These are phyloP conservation scores for Hyaena hyaena DNA, from an alignment of 2,113 vertebrate species.

Conservation along the genomic window DNA sequence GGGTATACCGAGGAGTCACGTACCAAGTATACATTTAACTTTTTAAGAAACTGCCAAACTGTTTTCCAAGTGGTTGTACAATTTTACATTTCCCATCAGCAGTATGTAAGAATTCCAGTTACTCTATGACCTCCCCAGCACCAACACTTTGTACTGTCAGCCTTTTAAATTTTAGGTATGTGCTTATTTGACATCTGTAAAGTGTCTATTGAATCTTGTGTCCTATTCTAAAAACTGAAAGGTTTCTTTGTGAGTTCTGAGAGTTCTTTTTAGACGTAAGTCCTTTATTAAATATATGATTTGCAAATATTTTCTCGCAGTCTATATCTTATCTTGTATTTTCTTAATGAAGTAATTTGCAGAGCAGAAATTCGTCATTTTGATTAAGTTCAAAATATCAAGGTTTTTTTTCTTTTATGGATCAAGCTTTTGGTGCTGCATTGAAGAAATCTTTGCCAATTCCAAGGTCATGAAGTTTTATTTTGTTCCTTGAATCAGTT, in stretches of 20 bases:
- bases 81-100: neutral
- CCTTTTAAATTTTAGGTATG: neutral
- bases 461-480: neutral
- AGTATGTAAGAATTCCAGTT: neutral
- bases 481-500: neutral
- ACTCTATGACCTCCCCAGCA: neutral
- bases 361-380: neutral
- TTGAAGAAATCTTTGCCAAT: neutral
- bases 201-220: neutral
- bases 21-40: neutral
- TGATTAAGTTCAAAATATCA: neutral
- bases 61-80: neutral
- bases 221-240: neutral
- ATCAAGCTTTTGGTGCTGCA: neutral
- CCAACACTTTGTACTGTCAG: neutral
- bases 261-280: neutral
- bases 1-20: neutral
- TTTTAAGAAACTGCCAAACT: neutral
- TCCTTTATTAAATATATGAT: neutral
- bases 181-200: neutral
- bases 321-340: neutral
- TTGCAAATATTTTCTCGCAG: neutral
- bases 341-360: neutral
- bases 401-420: neutral
- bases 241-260: neutral